Conservation (phyloP, 1,140 invertebrate genomes). For the Zelostemma sp. region DNA sequence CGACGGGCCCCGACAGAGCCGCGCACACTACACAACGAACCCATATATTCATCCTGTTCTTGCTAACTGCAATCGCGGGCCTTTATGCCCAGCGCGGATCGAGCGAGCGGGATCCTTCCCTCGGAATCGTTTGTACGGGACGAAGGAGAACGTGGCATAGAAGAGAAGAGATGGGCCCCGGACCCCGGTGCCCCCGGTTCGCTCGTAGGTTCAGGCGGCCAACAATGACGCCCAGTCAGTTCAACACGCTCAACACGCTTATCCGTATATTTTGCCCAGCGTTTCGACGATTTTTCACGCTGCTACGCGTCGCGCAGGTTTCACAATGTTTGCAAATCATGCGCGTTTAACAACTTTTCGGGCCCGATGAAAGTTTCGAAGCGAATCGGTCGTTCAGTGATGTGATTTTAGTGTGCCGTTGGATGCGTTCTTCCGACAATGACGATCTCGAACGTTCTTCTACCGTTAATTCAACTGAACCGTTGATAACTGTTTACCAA, state of each 20-base stretch:
- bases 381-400: no score
- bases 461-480: no score
- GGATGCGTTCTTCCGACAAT: no score
- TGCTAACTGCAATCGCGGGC: slow-evolving; percentile 59
- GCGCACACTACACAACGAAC: no score
- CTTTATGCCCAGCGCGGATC: no score
- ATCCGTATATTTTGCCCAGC: slow-evolving; percentile 40
- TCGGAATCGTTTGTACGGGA: slow-evolving; percentile 50
- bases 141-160: slow-evolving; percentile 46
- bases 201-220: slow-evolving; percentile 42
- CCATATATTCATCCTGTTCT: slow-evolving; percentile 41
- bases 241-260: slow-evolving; percentile 55
- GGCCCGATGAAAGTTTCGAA: no score
- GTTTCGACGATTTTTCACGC: neutral
- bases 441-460: no score
- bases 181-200: slow-evolving; percentile 42
- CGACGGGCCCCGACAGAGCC: slow-evolving; percentile 29
- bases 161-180: slow-evolving; percentile 62
- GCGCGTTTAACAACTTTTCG: no score
- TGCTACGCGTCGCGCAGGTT: neutral
- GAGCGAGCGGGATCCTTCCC: slow-evolving; percentile 21
- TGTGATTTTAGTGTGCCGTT: no score
- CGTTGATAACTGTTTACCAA: no score
- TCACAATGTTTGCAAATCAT: no score
- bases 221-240: slow-evolving; percentile 70